phyloP scores from a whole-genome alignment of 1,140 invertebrate genomes.

The Philotrypesis tridentata region DNA sequence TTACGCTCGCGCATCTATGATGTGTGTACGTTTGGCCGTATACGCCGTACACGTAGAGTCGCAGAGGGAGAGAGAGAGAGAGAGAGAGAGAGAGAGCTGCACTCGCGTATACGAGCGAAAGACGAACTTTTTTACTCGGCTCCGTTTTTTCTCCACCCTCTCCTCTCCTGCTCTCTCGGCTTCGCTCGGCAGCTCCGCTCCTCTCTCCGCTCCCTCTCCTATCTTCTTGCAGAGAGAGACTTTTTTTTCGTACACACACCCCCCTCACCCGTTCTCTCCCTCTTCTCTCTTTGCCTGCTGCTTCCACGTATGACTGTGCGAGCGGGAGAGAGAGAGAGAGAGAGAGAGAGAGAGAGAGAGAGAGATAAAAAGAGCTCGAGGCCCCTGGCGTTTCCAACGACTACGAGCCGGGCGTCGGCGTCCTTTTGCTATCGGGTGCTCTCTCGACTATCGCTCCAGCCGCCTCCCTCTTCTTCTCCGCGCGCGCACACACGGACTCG shows the following conservation, averaged over 20 bases:
- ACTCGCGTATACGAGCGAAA: background rate
- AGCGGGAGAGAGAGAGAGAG: conserved; percentile 15
- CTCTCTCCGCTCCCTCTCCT: conserved; percentile 52
- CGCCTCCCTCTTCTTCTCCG: conserved; percentile 9
- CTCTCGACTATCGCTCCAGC: conserved; percentile 57
- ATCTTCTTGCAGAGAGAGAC: conserved; percentile 46
- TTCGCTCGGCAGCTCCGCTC: too few relatives aligned
- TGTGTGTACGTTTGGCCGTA: background rate
- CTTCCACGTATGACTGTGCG: conserved; percentile 19
- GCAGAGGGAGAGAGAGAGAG: too few relatives aligned
- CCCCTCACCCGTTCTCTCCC: conserved; percentile 31
- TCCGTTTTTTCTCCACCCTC: conserved; percentile 54
- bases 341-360: conserved; percentile 32
- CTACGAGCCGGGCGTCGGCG: conserved; percentile 56
- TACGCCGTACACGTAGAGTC: too few relatives aligned
- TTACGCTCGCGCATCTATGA: conserved; percentile 38
- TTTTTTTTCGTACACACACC: conserved; percentile 59
- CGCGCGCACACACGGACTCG: conserved; percentile 4
- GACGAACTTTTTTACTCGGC: conserved; percentile 51
- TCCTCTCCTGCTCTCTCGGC: conserved; percentile 50
- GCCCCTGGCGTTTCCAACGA: conserved; percentile 52
- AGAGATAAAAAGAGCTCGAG: background rate
- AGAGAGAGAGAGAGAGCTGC: background rate
- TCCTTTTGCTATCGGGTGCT: conserved; percentile 63
- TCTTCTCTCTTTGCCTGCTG: conserved; percentile 16